A percentile compares a stretch with the other conserved stretches of the same genome.
Evolutionary conservation across 2,113 vertebrate species (phyloP).

Genomic region (Silurus glanis): DNA sequence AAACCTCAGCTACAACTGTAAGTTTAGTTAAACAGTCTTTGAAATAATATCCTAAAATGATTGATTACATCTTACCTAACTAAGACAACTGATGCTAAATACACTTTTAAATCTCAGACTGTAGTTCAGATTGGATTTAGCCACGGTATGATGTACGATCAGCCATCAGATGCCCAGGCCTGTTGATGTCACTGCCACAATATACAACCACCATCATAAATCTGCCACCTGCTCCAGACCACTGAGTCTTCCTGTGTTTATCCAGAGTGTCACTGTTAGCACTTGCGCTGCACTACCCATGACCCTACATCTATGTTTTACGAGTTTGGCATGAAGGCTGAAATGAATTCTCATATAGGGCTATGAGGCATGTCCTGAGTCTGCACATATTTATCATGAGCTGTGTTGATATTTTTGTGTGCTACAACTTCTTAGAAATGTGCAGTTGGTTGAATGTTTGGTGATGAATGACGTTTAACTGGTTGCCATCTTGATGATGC

Average conservation of each 20-base stretch:
- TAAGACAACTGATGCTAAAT: background rate
- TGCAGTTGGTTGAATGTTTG: background rate
- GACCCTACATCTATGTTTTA: constrained; percentile 16
- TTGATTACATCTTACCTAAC: background rate
- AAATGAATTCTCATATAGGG: constrained; percentile 18
- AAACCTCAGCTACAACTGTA: background rate
- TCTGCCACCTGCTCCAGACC: constrained; percentile 36
- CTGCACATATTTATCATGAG: background rate
- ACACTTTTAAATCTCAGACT: background rate
- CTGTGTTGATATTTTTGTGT: background rate
- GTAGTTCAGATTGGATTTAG: constrained; percentile 31
- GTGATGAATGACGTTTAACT: background rate
- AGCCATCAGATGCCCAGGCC: constrained; percentile 24
- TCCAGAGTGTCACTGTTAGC: constrained; percentile 40
- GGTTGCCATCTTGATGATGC: too few species aligned
- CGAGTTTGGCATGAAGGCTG: constrained; percentile 2
- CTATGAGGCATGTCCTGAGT: background rate
- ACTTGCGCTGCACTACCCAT: constrained; percentile 7
- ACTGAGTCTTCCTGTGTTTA: constrained; percentile 45
- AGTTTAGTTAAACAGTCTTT: background rate
- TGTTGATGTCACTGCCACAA: constrained; percentile 43
- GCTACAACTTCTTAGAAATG: background rate
- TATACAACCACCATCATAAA: constrained; percentile 49
- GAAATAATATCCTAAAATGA: background rate
- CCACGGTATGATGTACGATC: constrained; percentile 22